phyloP scores from a whole-genome alignment of 2,113 vertebrate genomes.

The Corythornis vintsioides region DNA sequence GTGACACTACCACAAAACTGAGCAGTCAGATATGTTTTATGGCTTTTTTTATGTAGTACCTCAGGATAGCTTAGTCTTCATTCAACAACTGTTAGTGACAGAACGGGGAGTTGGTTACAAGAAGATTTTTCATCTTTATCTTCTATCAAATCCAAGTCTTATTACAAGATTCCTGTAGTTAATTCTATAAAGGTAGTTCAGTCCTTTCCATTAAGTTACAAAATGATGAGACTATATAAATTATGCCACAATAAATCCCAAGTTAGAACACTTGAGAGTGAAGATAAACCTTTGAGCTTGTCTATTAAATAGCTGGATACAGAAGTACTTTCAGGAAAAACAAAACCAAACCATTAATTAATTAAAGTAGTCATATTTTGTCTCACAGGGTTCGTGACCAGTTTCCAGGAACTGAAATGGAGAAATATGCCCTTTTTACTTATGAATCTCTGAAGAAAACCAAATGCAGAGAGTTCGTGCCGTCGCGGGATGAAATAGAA shows the following conservation, averaged over 20 bases:
- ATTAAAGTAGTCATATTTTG: slow-evolving; percentile 8
- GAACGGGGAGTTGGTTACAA: not conserved
- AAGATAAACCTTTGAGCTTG: not conserved
- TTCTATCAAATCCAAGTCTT: not conserved
- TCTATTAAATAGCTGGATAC: not conserved
- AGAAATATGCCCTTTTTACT: slow-evolving; percentile 87
- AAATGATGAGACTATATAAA: not conserved
- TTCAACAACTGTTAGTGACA: not conserved
- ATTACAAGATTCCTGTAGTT: not conserved
- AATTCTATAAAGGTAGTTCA: not conserved
- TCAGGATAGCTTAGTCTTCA: not conserved
- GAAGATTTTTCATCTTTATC: not conserved
- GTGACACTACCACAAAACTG: not conserved
- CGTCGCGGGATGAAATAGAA: slow-evolving; percentile 91
- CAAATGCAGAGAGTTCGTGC: slow-evolving; percentile 90
- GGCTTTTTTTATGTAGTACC: not conserved
- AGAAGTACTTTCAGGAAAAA: not conserved
- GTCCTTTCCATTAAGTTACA: not conserved
- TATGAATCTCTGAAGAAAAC: slow-evolving; percentile 90
- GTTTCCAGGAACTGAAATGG: slow-evolving; percentile 89
- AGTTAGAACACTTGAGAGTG: not conserved
- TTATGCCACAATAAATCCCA: not conserved
- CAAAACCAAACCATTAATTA: not conserved
- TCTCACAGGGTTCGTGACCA: slow-evolving; percentile 86
- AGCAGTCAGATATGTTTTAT: not conserved